Percentiles rank a stretch among this genome's conserved stretches.
phyloP scores from a whole-genome alignment of 1,140 invertebrate species.

The Schlechtendalia chinensis region DNA sequence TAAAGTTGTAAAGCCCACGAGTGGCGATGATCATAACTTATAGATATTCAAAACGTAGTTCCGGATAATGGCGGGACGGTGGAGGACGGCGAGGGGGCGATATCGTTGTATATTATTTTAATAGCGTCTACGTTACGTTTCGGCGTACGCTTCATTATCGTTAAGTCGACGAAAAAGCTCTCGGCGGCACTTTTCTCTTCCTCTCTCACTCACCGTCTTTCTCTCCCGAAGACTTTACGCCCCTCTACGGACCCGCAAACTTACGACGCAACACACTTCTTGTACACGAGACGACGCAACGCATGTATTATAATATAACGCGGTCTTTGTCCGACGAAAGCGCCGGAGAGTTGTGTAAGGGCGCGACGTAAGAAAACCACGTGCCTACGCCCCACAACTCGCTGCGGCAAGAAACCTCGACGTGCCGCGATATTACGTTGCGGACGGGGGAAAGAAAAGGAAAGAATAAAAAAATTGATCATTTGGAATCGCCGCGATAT shows the following conservation, averaged over 20 bases:
- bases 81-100: background rate
- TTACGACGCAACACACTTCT: conserved; percentile 4
- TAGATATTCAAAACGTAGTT: conserved; percentile 45
- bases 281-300: background rate
- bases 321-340: background rate
- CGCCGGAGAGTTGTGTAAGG: background rate
- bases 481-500: conserved; percentile 38
- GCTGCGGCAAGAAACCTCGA: background rate
- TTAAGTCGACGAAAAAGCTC: conserved; percentile 42
- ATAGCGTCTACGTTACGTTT: background rate
- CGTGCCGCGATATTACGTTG: background rate
- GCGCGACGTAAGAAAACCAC: background rate
- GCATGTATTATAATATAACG: background rate
- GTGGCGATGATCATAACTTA: conserved; percentile 44
- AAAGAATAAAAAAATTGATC: conserved; percentile 13
- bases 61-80: background rate
- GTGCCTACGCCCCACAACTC: background rate
- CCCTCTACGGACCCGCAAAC: background rate
- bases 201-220: background rate
- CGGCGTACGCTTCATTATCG: conserved; percentile 36
- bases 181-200: conserved; percentile 1
- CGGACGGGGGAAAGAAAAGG: background rate
- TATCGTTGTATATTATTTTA: background rate
- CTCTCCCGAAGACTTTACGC: background rate
- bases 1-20: conserved; percentile 38